These are phyloP conservation scores for Rhinatrema bivittatum DNA, from an alignment of 2,797 vertebrate genomes.

Conservation along the genomic window DNA sequence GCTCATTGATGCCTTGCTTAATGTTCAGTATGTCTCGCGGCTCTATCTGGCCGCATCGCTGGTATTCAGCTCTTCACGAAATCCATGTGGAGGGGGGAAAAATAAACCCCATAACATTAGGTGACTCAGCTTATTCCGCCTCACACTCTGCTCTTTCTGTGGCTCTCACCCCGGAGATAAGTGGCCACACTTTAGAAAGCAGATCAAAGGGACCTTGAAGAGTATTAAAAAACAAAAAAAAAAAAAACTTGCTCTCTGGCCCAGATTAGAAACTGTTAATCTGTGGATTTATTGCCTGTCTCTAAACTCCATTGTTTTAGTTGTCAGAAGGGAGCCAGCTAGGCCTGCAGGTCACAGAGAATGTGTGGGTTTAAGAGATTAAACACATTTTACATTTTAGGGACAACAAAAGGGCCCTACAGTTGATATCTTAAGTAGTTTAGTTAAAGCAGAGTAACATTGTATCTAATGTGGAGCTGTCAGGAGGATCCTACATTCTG, in stretches of 20 bases:
- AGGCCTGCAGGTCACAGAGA: conserved; percentile 12
- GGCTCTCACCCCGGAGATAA: background rate
- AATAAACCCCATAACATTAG: no score
- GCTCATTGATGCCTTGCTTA: no score
- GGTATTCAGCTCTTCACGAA: no score
- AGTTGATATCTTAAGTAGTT: conserved; percentile 22
- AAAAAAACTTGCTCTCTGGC: conserved; percentile 4
- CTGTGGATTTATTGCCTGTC: conserved; percentile 21
- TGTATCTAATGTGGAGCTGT: conserved; percentile 19
- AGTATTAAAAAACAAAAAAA: background rate
- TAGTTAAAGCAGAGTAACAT: conserved; percentile 20
- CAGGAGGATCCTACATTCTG: conserved; percentile 15
- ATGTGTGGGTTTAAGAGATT: conserved; percentile 23
- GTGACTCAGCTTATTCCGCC: no score
- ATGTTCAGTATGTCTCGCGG: no score
- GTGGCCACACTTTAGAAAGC: background rate
- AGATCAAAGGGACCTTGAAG: conserved; percentile 6
- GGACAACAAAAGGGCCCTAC: conserved; percentile 16
- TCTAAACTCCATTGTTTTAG: conserved; percentile 23
- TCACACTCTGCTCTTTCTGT: background rate
- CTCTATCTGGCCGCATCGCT: no score
- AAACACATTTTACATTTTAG: conserved; percentile 25
- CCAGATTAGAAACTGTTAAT: conserved; percentile 19
- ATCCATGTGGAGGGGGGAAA: no score
- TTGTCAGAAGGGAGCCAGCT: conserved; percentile 11